A percentile compares a stretch with the other conserved stretches of the same genome.
Evolutionary conservation across 2,113 vertebrate genomes (phyloP).

Genomic region (Plectropomus leopardus): DNA sequence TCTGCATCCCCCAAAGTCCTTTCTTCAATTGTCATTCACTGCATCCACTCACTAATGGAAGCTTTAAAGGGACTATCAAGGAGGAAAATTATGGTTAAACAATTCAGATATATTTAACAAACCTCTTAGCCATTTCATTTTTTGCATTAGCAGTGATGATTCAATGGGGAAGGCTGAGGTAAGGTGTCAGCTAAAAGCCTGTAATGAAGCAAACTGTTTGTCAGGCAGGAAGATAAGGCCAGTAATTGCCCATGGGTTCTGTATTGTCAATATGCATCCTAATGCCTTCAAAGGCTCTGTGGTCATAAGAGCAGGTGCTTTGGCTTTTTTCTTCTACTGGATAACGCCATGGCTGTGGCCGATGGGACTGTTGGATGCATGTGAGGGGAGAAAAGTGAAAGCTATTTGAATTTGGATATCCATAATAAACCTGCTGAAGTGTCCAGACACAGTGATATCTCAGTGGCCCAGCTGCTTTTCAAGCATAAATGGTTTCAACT

Average conservation of each 20-base stretch:
- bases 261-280: slow-evolving; percentile 63
- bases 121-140: slow-evolving; percentile 62
- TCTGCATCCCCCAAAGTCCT: slow-evolving; percentile 16
- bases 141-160: slow-evolving; percentile 65
- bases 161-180: slow-evolving; percentile 55
- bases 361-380: slow-evolving; percentile 25
- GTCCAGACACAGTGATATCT: slow-evolving; percentile 45
- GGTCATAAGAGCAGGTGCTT: slow-evolving; percentile 57
- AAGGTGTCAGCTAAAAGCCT: slow-evolving; percentile 76
- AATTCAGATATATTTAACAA: slow-evolving; percentile 73
- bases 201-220: slow-evolving; percentile 68
- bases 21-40: slow-evolving; percentile 55
- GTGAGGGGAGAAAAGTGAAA: not conserved
- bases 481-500: slow-evolving; percentile 44
- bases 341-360: slow-evolving; percentile 38
- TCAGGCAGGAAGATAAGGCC: slow-evolving; percentile 68
- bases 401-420: slow-evolving; percentile 43
- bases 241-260: slow-evolving; percentile 72
- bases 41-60: slow-evolving; percentile 65
- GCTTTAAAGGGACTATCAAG: slow-evolving; percentile 62
- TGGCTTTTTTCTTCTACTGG: slow-evolving; percentile 14
- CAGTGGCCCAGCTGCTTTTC: slow-evolving; percentile 49
- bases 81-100: slow-evolving; percentile 61
- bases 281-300: slow-evolving; percentile 53
- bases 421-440: slow-evolving; percentile 51